Evolutionary conservation across 1,140 invertebrate genomes (phyloP).

Genomic region (Geopemphigus sp.): DNA sequence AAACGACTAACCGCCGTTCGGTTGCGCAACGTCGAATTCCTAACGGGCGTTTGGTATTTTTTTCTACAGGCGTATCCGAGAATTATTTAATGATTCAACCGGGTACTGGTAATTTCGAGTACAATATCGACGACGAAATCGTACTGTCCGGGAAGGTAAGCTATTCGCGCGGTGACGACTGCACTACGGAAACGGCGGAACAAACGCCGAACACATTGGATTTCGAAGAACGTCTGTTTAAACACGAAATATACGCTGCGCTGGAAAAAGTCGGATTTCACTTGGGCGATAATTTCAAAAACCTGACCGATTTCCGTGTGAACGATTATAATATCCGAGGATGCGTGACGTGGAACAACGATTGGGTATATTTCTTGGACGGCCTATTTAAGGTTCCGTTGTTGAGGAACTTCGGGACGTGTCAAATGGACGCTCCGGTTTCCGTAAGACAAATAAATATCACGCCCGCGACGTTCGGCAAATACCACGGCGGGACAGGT

Average conservation of each 20-base stretch:
- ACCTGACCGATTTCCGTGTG: neutral
- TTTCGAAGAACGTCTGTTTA: neutral
- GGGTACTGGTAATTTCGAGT: conserved; percentile 12
- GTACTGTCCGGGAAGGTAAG: neutral
- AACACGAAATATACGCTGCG: conserved; percentile 5
- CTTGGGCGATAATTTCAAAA: neutral
- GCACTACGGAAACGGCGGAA: too few species aligned
- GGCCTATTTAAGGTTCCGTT: neutral
- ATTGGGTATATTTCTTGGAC: conserved; percentile 40
- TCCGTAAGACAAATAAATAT: conserved; percentile 14
- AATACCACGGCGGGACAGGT: neutral
- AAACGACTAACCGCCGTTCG: too few species aligned
- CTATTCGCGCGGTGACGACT: neutral
- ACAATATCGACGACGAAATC: neutral
- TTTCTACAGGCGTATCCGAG: neutral
- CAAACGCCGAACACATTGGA: neutral
- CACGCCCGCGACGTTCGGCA: neutral
- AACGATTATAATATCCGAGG: neutral
- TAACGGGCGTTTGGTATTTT: too few species aligned
- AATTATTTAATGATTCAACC: neutral
- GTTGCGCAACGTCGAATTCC: neutral
- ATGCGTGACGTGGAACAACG: neutral
- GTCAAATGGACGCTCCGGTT: neutral
- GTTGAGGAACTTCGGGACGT: neutral
- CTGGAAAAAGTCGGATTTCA: conserved; percentile 8